Evolutionary conservation across 2,113 vertebrate species (phyloP).

Genomic region (Arenaria interpres): DNA sequence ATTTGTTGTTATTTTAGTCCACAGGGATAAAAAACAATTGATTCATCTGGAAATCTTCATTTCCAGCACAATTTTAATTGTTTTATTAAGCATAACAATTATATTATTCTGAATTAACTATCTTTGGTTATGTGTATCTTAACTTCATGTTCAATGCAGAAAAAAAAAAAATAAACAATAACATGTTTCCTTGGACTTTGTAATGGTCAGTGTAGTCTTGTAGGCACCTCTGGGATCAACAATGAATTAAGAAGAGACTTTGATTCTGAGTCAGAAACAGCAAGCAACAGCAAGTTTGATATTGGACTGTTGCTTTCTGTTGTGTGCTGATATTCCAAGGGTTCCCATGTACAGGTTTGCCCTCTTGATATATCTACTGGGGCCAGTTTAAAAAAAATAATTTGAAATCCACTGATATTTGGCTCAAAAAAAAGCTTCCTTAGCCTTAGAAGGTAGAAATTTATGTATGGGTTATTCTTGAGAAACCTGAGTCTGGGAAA

Average conservation of each 20-base stretch:
- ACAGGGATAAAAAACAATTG: not conserved
- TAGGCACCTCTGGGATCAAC: not conserved
- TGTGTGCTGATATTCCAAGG: not conserved
- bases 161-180: not conserved
- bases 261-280: not conserved
- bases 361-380: not conserved
- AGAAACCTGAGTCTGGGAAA: not conserved
- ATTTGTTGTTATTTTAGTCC: not conserved
- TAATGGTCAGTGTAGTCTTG: not conserved
- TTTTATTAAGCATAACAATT: not conserved
- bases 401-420: not conserved
- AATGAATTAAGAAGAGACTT: not conserved
- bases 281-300: not conserved
- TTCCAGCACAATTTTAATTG: not conserved
- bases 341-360: not conserved
- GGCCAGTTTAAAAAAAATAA: not conserved
- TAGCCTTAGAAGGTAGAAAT: not conserved
- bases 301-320: not conserved
- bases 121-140: not conserved
- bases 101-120: not conserved
- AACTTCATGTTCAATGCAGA: not conserved
- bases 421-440: not conserved
- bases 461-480: not conserved
- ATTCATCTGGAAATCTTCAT: not conserved
- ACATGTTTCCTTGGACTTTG: not conserved